A percentile compares a stretch with the other conserved stretches of the same genome.
phyloP scores from a whole-genome alignment of 1,140 invertebrate species.

The Drosophila pseudoananassae region DNA sequence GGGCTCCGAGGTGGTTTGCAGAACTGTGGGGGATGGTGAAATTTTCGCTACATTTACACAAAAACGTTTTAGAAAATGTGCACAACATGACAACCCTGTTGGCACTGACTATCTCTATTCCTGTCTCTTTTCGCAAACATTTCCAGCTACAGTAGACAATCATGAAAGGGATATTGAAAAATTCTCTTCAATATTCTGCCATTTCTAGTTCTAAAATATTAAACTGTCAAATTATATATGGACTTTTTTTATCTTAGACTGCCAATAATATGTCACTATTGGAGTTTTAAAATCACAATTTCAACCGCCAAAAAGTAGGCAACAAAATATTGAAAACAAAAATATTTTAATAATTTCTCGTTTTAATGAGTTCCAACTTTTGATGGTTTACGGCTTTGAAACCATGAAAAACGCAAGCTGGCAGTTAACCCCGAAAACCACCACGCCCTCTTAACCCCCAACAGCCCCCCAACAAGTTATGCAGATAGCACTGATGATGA shows the following conservation, averaged over 20 bases:
- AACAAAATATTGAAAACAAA: neutral
- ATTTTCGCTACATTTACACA: constrained; percentile 78
- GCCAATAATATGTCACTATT: neutral
- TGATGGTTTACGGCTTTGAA: constrained; percentile 40
- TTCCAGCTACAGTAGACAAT: constrained; percentile 51
- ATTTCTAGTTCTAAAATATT: neutral
- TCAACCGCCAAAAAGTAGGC: neutral
- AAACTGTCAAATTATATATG: too few relatives aligned
- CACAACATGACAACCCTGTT: constrained; percentile 57
- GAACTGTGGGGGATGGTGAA: constrained; percentile 22
- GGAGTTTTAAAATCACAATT: neutral
- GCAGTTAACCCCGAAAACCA: constrained; percentile 60
- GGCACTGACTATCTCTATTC: neutral
- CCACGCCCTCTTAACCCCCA: constrained; percentile 20
- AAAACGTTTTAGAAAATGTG: constrained; percentile 79
- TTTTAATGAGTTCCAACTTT: neutral
- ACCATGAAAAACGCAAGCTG: constrained; percentile 69
- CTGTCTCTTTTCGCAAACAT: constrained; percentile 15
- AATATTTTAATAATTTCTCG: neutral
- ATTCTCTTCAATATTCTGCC: neutral
- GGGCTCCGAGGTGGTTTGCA: neutral
- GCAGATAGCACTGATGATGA: constrained; percentile 57
- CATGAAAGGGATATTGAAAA: neutral
- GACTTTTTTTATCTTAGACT: too few relatives aligned
- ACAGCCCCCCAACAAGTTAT: constrained; percentile 50